A percentile compares a stretch with the other conserved stretches of the same genome.
phyloP scores from a whole-genome alignment of 2,888 invertebrate species.

The Lysandra bellargus region DNA sequence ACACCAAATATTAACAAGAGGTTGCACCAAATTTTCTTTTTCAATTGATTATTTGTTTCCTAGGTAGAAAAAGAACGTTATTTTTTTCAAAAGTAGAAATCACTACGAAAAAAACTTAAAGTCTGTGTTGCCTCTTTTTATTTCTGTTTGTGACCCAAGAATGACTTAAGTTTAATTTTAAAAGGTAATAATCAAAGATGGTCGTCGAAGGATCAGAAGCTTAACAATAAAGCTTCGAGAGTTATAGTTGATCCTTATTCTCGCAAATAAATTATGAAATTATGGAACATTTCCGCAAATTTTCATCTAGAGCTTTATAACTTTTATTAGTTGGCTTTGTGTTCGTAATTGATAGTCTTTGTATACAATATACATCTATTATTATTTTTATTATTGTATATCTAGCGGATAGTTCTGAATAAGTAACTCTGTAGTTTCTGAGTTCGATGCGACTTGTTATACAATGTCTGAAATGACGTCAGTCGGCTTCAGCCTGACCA shows the following conservation, averaged over 20 bases:
- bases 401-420: too few relatives aligned
- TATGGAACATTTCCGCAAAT: background rate
- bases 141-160: background rate
- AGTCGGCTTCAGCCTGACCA: too few relatives aligned
- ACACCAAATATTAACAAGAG: background rate
- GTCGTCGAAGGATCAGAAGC: background rate
- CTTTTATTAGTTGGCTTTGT: background rate
- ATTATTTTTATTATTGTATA: too few relatives aligned
- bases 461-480: too few relatives aligned
- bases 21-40: background rate
- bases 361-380: too few relatives aligned
- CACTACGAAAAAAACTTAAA: background rate
- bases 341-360: too few relatives aligned
- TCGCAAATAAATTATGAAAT: background rate
- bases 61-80: background rate
- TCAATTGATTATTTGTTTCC: background rate
- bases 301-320: background rate
- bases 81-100: background rate
- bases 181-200: background rate
- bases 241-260: background rate
- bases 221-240: background rate
- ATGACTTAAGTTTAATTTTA: background rate
- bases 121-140: background rate
- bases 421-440: too few relatives aligned
- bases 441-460: too few relatives aligned